These are phyloP conservation scores for Campopleginae sp. DNA, from an alignment of 2,888 invertebrate species.

Conservation along the genomic window DNA sequence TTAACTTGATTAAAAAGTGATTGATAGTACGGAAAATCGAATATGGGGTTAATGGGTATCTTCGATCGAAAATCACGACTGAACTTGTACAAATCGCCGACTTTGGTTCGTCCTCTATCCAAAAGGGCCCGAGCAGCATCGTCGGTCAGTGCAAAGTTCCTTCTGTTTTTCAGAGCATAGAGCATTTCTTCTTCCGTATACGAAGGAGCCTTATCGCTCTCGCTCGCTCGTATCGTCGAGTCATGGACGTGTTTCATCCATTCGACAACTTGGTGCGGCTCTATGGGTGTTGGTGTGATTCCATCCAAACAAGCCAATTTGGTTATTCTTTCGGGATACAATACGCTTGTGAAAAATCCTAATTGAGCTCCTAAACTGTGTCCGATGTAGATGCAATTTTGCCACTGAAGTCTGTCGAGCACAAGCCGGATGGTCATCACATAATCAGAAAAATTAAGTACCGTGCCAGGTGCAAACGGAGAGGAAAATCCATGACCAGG, in stretches of 20 bases:
- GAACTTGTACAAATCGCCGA: slow-evolving; percentile 85
- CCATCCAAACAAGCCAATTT: slow-evolving; percentile 84
- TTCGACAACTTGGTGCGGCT: slow-evolving; percentile 72
- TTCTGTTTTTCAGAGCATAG: slow-evolving; percentile 83
- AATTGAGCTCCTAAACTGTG: slow-evolving; percentile 86
- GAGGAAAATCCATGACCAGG: slow-evolving; percentile 85
- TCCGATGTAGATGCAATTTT: slow-evolving; percentile 80
- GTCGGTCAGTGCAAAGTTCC: slow-evolving; percentile 81
- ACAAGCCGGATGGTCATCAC: slow-evolving; percentile 78
- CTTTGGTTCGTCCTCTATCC: slow-evolving; percentile 83
- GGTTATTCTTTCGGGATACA: slow-evolving; percentile 83
- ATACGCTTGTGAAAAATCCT: slow-evolving; percentile 80
- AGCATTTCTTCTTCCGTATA: slow-evolving; percentile 85
- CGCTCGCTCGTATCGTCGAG: slow-evolving; percentile 78
- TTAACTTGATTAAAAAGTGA: slow-evolving; percentile 59
- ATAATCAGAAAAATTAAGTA: slow-evolving; percentile 81
- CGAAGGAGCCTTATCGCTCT: slow-evolving; percentile 73
- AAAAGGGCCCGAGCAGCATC: slow-evolving; percentile 85
- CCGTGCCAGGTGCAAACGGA: slow-evolving; percentile 81
- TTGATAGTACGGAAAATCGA: slow-evolving; percentile 53
- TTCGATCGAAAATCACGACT: slow-evolving; percentile 86
- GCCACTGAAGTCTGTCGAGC: slow-evolving; percentile 82
- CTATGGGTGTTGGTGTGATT: slow-evolving; percentile 75
- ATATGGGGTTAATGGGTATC: slow-evolving; percentile 78
- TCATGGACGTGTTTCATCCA: slow-evolving; percentile 81